These are phyloP conservation scores for Perccottus glenii DNA, from an alignment of 2,113 vertebrate species.

Conservation along the genomic window DNA sequence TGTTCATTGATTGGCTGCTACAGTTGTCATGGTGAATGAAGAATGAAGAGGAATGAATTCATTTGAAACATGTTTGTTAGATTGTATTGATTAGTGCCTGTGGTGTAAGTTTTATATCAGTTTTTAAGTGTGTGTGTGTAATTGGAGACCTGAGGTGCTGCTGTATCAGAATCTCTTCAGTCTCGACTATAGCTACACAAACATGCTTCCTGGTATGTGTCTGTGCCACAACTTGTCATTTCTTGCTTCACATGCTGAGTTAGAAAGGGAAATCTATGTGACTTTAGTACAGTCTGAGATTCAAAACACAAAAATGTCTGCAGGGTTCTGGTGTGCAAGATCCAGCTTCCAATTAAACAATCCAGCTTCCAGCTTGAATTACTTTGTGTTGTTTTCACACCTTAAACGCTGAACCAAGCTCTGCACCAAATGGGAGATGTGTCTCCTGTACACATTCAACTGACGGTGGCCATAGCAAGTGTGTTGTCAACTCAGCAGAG, in stretches of 20 bases:
- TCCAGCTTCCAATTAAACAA: too few relatives aligned
- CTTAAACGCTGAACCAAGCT: too few relatives aligned
- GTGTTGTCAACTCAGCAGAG: too few relatives aligned
- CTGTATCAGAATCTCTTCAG: conserved; percentile 38
- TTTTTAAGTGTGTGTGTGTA: neutral
- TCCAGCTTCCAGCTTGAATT: too few relatives aligned
- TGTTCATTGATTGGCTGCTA: neutral
- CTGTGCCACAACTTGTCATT: conserved; percentile 45
- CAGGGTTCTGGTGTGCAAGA: too few relatives aligned
- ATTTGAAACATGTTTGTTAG: neutral
- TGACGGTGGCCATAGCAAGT: too few relatives aligned
- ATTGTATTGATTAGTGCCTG: conserved; percentile 1
- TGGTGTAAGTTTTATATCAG: neutral
- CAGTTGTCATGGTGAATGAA: conserved; percentile 20
- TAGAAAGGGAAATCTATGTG: neutral
- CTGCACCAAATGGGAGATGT: too few relatives aligned
- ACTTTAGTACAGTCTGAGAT: neutral
- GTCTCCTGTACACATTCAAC: too few relatives aligned
- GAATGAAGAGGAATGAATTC: conserved; percentile 10
- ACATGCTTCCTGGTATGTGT: conserved; percentile 33
- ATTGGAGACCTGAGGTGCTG: conserved; percentile 33
- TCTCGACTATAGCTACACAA: conserved; percentile 15
- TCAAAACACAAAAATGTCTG: neutral
- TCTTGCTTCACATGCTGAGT: conserved; percentile 30
- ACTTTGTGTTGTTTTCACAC: too few relatives aligned